These are phyloP conservation scores for Mactra quadrangularis DNA, from an alignment of 1,140 invertebrate genomes.

Conservation along the genomic window DNA sequence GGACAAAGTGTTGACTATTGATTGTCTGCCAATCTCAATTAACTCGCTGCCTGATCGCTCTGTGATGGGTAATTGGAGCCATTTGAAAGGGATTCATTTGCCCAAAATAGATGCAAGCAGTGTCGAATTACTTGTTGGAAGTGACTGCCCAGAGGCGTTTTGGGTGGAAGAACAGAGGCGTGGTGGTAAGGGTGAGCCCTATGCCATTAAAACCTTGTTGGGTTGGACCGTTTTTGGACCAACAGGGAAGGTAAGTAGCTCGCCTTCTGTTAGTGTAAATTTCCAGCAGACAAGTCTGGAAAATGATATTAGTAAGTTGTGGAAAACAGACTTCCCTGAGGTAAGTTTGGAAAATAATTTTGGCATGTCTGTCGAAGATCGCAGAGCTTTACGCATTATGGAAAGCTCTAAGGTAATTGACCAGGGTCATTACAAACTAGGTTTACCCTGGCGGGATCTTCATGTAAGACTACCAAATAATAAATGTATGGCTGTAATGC, in stretches of 20 bases:
- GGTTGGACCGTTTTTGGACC: background rate
- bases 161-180: conserved; percentile 27
- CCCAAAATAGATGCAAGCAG: background rate
- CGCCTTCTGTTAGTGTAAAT: background rate
- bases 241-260: background rate
- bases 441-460: conserved; percentile 3
- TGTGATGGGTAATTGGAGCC: conserved; percentile 32
- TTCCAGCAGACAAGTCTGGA: conserved; percentile 2
- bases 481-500: background rate
- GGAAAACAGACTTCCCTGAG: conserved; percentile 31
- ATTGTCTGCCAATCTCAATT: conserved; percentile 8
- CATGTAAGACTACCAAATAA: too few species aligned
- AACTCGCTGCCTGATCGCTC: background rate
- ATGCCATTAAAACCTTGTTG: background rate
- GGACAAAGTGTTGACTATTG: conserved; percentile 11
- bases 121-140: conserved; percentile 28
- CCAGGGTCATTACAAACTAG: conserved; percentile 13
- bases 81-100: conserved; percentile 6
- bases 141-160: conserved; percentile 33
- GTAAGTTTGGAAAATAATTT: background rate
- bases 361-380: conserved; percentile 31
- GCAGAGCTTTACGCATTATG: conserved; percentile 1
- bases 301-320: conserved; percentile 1
- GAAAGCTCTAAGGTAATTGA: background rate
- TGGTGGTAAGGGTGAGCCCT: conserved; percentile 2